These are phyloP conservation scores for Athalia cordata DNA, from an alignment of 2,888 invertebrate species.

Conservation along the genomic window DNA sequence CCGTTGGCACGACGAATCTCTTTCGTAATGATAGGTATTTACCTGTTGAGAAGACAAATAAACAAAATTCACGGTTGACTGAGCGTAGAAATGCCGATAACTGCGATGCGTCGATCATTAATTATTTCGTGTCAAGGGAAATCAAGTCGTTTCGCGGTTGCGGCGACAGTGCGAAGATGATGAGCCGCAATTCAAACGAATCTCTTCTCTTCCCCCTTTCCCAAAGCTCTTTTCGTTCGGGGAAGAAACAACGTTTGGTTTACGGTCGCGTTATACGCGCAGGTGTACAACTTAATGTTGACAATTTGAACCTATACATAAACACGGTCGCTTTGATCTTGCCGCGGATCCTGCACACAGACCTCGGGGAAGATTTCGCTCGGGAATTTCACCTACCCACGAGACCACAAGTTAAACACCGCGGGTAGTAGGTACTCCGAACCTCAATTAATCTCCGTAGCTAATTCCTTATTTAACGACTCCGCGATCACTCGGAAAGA, in stretches of 20 bases:
- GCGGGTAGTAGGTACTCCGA: conserved; percentile 33
- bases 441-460: conserved; percentile 43
- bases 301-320: conserved; percentile 39
- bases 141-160: conserved; percentile 7
- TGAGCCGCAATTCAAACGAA: not conserved
- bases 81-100: not conserved
- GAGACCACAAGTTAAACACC: conserved; percentile 41
- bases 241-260: conserved; percentile 2
- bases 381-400: conserved; percentile 37
- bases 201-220: not conserved
- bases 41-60: not conserved
- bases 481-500: conserved; percentile 31
- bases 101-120: conserved; percentile 19
- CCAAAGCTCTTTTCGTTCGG: not conserved
- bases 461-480: conserved; percentile 40
- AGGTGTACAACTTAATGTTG: conserved; percentile 32
- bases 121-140: conserved; percentile 12
- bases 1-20: too few relatives aligned
- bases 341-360: conserved; percentile 24
- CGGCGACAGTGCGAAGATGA: not conserved
- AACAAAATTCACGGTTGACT: not conserved
- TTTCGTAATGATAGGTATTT: too few relatives aligned
- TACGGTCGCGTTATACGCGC: not conserved
- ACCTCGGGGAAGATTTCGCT: conserved; percentile 40
- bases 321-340: conserved; percentile 37